Percentiles rank a stretch among this genome's conserved stretches.
These are phyloP conservation scores for Etia nguti DNA, from an alignment of 2,113 vertebrate genomes.

Conservation along the genomic window DNA sequence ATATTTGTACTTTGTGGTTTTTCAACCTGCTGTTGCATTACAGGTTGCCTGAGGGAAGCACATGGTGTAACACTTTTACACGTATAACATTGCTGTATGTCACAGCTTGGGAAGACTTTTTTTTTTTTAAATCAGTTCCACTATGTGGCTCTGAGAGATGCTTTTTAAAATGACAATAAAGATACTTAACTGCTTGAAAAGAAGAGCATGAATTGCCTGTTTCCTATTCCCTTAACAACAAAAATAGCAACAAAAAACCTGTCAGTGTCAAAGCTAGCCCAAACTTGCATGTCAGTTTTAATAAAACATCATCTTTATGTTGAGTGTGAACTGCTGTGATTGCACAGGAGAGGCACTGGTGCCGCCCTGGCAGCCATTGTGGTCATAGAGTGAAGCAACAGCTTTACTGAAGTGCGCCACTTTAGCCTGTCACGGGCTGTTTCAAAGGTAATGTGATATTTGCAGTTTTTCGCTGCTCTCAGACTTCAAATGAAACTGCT, in stretches of 20 bases:
- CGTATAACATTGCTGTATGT: neutral
- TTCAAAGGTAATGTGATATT: constrained; percentile 20
- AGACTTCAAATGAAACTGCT: neutral
- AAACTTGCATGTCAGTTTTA: neutral
- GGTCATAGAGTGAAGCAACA: neutral
- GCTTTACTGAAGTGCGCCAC: neutral
- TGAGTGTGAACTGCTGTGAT: fast-evolving
- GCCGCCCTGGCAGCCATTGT: neutral
- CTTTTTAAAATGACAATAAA: neutral
- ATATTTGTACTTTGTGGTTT: constrained; percentile 28
- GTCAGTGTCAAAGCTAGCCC: neutral
- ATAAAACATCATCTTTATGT: neutral
- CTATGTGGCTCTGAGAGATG: neutral
- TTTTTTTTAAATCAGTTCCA: neutral
- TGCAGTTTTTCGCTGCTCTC: neutral
- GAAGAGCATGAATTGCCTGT: neutral
- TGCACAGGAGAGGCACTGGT: neutral
- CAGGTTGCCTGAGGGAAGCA: constrained; percentile 12
- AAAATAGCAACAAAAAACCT: neutral
- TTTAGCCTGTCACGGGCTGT: neutral
- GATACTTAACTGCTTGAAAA: neutral
- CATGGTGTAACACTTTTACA: neutral
- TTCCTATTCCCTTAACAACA: fast-evolving
- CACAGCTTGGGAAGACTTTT: neutral
- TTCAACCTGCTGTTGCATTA: constrained; percentile 10